phyloP scores from a whole-genome alignment of 2,888 invertebrate species.

The Meganola albula region DNA sequence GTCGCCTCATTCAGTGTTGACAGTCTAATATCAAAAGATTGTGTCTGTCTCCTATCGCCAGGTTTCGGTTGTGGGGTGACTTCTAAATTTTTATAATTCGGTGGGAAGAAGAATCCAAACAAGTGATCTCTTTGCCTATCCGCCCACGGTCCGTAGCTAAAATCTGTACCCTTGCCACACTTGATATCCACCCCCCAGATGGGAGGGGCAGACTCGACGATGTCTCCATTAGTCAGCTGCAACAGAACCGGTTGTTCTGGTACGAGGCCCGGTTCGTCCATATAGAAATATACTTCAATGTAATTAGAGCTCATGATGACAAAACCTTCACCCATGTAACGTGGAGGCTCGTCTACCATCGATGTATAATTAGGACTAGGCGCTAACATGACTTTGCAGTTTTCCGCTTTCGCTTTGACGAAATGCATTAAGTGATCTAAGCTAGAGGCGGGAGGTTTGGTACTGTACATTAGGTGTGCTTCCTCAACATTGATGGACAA shows the following conservation, averaged over 20 bases:
- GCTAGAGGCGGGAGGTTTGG: slow-evolving; percentile 95
- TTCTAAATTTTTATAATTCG: slow-evolving; percentile 87
- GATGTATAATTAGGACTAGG: slow-evolving; percentile 97
- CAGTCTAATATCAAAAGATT: slow-evolving; percentile 94
- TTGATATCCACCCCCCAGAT: slow-evolving; percentile 98
- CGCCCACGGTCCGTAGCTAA: slow-evolving; percentile 99
- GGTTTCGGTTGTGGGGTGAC: slow-evolving; percentile 89
- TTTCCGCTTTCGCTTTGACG: slow-evolving; percentile 95
- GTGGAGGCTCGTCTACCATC: slow-evolving; percentile 94
- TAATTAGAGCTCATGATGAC: slow-evolving; percentile 97
- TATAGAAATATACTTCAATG: slow-evolving; percentile 96
- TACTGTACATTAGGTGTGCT: slow-evolving; percentile 95
- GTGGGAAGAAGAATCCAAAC: slow-evolving; percentile 97
- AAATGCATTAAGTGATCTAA: slow-evolving; percentile 98
- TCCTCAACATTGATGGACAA: slow-evolving; percentile 95
- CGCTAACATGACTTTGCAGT: slow-evolving; percentile 96
- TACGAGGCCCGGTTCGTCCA: slow-evolving; percentile 97
- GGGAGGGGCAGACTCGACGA: slow-evolving; percentile 94
- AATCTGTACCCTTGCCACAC: slow-evolving; percentile 95
- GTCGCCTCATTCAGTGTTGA: slow-evolving; percentile 95
- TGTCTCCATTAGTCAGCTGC: slow-evolving; percentile 93
- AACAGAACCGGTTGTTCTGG: slow-evolving; percentile 94
- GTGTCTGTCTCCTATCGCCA: slow-evolving; percentile 91
- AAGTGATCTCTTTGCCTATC: slow-evolving; percentile 97
- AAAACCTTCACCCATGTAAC: slow-evolving; percentile 98